phyloP scores from a whole-genome alignment of 2,113 vertebrate genomes.

The cattle (Bos taurus) region ARS-UCD2.0 NC_037345.1:49368001-49368500 shows the following conservation, averaged over 20 bases:
- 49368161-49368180: background rate
- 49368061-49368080: background rate
- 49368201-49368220: background rate
- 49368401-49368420: background rate
- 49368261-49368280: constrained; percentile 62
- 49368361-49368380: background rate
- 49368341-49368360: constrained; percentile 21
- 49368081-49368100: background rate
- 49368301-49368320: background rate
- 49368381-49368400: background rate
- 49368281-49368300: constrained; percentile 53
- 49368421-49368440: background rate
- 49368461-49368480: background rate
- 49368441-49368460: background rate
- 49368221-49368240: constrained; percentile 42
- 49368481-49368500: background rate
- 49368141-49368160: background rate
- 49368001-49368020: background rate
- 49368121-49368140: background rate
- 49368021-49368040: background rate
- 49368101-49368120: background rate
- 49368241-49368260: constrained; percentile 60
- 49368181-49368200: background rate
- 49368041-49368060: background rate
- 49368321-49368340: constrained; percentile 30